These are phyloP conservation scores for Galemys pyrenaicus DNA, from an alignment of 2,113 vertebrate genomes.

Conservation along the genomic window DNA sequence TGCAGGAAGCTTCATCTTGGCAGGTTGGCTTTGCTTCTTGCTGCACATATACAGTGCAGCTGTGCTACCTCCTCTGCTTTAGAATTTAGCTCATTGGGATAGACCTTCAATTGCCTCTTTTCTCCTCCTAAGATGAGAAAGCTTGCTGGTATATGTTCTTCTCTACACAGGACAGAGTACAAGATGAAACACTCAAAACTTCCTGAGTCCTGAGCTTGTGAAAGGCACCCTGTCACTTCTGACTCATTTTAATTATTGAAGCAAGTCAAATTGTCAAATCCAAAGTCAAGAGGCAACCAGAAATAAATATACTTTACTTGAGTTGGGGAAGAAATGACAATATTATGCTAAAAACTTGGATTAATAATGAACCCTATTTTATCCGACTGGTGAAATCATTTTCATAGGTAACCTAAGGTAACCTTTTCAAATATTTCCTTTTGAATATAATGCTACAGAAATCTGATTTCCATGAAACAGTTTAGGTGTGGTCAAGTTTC, in stretches of 20 bases:
- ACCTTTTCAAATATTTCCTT: neutral
- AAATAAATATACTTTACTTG: neutral
- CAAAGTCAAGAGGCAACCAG: neutral
- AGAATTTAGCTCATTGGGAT: neutral
- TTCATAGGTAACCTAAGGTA: neutral
- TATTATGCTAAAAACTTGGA: neutral
- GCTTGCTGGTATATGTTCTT: neutral
- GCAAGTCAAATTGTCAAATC: neutral
- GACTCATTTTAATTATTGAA: neutral
- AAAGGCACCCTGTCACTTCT: neutral
- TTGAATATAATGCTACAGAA: neutral
- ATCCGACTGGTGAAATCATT: neutral
- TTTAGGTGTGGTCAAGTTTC: neutral
- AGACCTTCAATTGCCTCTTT: neutral
- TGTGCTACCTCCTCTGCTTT: no score
- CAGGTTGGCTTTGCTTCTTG: neutral
- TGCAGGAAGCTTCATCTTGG: neutral
- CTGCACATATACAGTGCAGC: neutral
- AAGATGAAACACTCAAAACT: neutral
- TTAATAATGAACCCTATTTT: neutral
- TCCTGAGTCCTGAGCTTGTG: neutral
- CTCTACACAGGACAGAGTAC: neutral
- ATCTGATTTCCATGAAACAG: neutral
- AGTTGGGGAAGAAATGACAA: neutral
- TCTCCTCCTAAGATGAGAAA: neutral